Conservation (phyloP, 1,140 invertebrate species). For the Oscheius sp. region DNA sequence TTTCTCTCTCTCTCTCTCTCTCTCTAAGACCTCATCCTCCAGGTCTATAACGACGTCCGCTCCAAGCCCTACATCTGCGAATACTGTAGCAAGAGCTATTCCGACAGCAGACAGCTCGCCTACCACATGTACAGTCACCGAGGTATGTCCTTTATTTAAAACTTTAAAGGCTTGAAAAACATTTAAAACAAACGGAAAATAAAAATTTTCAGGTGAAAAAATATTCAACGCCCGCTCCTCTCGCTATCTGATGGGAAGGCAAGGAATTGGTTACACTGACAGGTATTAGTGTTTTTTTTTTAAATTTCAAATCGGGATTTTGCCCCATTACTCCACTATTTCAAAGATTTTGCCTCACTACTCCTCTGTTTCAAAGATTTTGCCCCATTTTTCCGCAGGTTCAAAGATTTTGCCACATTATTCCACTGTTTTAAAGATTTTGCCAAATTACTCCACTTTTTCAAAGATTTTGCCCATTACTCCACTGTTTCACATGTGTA, state of each 20-base stretch:
- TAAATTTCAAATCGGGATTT: not conserved
- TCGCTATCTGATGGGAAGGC: conserved; percentile 52
- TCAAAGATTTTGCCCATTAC: too few species aligned
- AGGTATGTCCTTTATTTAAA: conserved; percentile 14
- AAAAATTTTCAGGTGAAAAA: conserved; percentile 42
- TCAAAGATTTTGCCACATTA: too few species aligned
- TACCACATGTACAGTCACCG: conserved; percentile 60
- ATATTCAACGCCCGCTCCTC: conserved; percentile 56
- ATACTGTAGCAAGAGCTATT: conserved; percentile 59
- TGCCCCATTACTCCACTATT: not conserved
- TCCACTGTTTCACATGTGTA: too few species aligned
- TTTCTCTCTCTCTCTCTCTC: not conserved
- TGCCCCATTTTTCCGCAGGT: too few species aligned
- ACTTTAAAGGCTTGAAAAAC: not conserved
- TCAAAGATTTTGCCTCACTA: too few species aligned
- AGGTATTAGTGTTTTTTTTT: conserved; percentile 5
- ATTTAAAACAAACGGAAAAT: not conserved
- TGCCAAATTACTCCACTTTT: too few species aligned
- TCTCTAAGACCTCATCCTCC: conserved; percentile 5
- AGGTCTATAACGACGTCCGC: conserved; percentile 55
- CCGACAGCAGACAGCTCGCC: conserved; percentile 55
- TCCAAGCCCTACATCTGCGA: conserved; percentile 60
- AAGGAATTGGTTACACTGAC: conserved; percentile 37
- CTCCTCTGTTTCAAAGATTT: too few species aligned
- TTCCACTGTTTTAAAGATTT: too few species aligned